Evolutionary conservation across 2,888 invertebrate species (phyloP).

Genomic region (Drosophila austrosaltans): DNA sequence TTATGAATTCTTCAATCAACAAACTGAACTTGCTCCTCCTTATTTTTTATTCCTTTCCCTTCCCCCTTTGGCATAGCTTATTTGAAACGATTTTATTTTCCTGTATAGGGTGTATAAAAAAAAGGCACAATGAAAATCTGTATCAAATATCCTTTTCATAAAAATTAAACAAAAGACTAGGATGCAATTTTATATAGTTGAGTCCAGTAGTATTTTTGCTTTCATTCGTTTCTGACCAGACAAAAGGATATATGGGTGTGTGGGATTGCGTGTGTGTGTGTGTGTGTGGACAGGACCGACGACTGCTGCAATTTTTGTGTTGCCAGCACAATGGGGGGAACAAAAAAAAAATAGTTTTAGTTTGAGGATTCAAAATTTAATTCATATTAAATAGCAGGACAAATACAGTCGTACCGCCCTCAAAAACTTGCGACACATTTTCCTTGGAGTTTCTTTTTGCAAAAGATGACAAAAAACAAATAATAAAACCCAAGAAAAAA

Average conservation of each 20-base stretch:
- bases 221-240: conserved; percentile 14
- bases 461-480: background rate
- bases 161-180: conserved; percentile 21
- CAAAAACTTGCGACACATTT: background rate
- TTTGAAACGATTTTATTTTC: background rate
- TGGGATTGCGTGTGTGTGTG: background rate
- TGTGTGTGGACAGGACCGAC: background rate
- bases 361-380: conserved; percentile 66
- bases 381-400: conserved; percentile 70
- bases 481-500: background rate
- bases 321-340: conserved; percentile 43
- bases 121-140: conserved; percentile 5
- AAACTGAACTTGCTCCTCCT: no score
- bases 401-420: conserved; percentile 33
- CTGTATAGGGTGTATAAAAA: background rate
- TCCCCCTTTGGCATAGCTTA: background rate
- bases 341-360: conserved; percentile 21
- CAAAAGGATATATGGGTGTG: conserved; percentile 3
- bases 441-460: background rate
- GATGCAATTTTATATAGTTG: conserved; percentile 17
- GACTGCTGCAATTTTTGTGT: conserved; percentile 20
- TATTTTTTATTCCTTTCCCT: no score
- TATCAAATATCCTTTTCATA: conserved; percentile 19
- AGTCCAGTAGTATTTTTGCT: conserved; percentile 8
- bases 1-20: no score